Percentiles rank a stretch among this genome's conserved stretches.
Evolutionary conservation across 2,888 invertebrate genomes (phyloP).

Genomic region (Ectropis crepuscularia): DNA sequence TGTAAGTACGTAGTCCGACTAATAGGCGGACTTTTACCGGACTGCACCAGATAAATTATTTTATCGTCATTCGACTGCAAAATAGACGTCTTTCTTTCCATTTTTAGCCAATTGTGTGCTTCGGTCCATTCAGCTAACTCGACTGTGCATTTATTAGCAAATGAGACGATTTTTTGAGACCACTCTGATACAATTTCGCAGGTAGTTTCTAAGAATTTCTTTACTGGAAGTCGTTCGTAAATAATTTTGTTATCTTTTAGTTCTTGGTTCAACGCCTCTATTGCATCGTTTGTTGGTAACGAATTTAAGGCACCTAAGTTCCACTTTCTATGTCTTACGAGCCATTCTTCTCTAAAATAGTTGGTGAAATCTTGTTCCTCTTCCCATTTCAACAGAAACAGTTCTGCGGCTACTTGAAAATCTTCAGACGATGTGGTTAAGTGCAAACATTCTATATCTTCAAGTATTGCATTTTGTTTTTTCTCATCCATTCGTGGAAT

Average conservation of each 20-base stretch:
- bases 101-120: constrained; percentile 6
- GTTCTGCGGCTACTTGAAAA: constrained; percentile 1
- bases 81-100: not conserved
- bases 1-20: constrained; percentile 6
- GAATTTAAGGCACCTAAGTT: not conserved
- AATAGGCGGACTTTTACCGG: constrained; percentile 6
- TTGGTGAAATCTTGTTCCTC: constrained; percentile 8
- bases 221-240: constrained; percentile 3
- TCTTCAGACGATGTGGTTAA: not conserved
- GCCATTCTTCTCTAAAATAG: constrained; percentile 12
- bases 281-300: not conserved
- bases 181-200: not conserved
- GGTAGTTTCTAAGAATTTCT: not conserved
- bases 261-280: not conserved
- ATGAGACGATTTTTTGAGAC: not conserved
- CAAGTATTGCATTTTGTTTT: constrained; percentile 1
- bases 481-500: constrained; percentile 1
- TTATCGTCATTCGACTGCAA: not conserved
- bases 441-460: constrained; percentile 1
- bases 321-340: constrained; percentile 1
- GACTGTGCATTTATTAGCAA: not conserved
- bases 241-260: constrained; percentile 7
- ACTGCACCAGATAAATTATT: constrained; percentile 3
- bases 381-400: constrained; percentile 11
- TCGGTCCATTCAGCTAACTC: constrained; percentile 1